A percentile compares a stretch with the other conserved stretches of the same genome.
Conservation (phyloP, 2,113 vertebrate species). For the Galeopterus variegatus region DNA sequence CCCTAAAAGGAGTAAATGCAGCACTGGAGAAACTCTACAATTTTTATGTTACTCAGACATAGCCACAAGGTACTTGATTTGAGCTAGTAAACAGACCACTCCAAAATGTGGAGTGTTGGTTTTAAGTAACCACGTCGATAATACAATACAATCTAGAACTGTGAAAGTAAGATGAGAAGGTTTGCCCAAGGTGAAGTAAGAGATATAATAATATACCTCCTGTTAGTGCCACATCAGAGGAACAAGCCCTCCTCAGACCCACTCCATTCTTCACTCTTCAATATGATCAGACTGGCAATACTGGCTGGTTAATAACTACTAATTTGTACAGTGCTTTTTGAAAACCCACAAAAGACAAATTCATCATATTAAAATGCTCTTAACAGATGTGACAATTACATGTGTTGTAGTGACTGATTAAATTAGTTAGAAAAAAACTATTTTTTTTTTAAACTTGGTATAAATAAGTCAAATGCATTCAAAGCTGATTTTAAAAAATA, state of each 20-base stretch:
- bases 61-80: not conserved
- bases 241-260: slow-evolving; percentile 66
- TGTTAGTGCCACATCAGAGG: not conserved
- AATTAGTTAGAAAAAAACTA: slow-evolving; percentile 66
- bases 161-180: not conserved
- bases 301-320: slow-evolving; percentile 70
- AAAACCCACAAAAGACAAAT: slow-evolving; percentile 68
- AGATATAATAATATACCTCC: not conserved
- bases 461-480: slow-evolving; percentile 69
- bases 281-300: slow-evolving; percentile 46
- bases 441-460: slow-evolving; percentile 68
- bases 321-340: slow-evolving; percentile 68
- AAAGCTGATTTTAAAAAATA: slow-evolving; percentile 67
- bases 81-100: slow-evolving; percentile 7
- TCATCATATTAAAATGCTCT: slow-evolving; percentile 72
- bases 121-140: slow-evolving; percentile 53
- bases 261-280: slow-evolving; percentile 56
- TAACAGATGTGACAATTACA: slow-evolving; percentile 67
- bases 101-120: slow-evolving; percentile 9
- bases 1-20: slow-evolving; percentile 7
- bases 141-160: not conserved
- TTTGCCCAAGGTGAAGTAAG: slow-evolving; percentile 63
- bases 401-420: slow-evolving; percentile 57
- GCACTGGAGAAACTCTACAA: slow-evolving; percentile 36
- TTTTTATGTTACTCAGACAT: slow-evolving; percentile 45